Conservation (phyloP, 2,797 vertebrate genomes). For the Synanceia verrucosa region DNA sequence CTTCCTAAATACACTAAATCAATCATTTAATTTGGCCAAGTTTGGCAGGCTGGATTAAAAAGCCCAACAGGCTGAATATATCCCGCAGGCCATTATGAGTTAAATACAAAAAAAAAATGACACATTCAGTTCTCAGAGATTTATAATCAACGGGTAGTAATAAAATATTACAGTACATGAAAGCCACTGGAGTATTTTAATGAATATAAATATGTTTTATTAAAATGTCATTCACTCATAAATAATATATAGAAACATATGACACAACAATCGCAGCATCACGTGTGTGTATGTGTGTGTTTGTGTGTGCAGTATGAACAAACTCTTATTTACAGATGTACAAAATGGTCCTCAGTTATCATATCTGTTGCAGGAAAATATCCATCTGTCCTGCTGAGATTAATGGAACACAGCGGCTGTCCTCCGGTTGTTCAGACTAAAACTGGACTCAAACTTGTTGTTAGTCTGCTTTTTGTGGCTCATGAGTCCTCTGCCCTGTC, state of each 20-base stretch:
- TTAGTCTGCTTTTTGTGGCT: slow-evolving; percentile 8
- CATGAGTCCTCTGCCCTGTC: slow-evolving; percentile 5
- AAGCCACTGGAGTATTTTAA: neutral
- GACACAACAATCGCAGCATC: slow-evolving; percentile 34
- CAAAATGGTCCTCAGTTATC: slow-evolving; percentile 89
- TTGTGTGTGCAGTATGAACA: neutral
- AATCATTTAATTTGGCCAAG: too few species aligned
- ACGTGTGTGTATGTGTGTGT: neutral
- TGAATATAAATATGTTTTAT: slow-evolving; percentile 76
- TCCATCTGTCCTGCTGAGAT: neutral
- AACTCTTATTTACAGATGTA: slow-evolving; percentile 70
- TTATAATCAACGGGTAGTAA: neutral
- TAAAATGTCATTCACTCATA: slow-evolving; percentile 69
- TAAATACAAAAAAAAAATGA: too few species aligned
- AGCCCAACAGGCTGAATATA: too few species aligned
- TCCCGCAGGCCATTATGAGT: too few species aligned
- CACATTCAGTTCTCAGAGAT: too few species aligned
- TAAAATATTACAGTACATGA: neutral
- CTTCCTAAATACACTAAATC: too few species aligned
- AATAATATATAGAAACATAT: slow-evolving; percentile 66
- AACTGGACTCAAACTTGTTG: neutral
- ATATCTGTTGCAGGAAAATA: slow-evolving; percentile 8
- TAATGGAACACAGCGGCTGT: neutral
- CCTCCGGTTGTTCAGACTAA: neutral
- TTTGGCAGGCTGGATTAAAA: too few species aligned